These are phyloP conservation scores for Aurelia aurita DNA, from an alignment of 30 jellyfish, hydroid and myxozoan genomes.

Conservation along the genomic window DNA sequence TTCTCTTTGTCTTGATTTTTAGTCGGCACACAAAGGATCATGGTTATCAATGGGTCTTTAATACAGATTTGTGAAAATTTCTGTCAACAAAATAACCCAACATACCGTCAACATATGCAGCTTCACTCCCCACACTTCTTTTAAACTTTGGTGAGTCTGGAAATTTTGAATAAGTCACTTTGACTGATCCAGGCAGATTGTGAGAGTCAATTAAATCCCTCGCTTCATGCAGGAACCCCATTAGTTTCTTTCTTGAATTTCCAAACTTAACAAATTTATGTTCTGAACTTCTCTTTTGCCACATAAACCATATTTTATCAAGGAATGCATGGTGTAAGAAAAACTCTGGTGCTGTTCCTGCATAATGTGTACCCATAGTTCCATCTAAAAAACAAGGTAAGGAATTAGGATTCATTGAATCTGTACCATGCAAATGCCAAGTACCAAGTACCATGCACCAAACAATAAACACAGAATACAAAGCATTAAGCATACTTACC, in stretches of 20 bases:
- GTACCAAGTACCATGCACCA: too few species aligned
- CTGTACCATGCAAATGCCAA: too few species aligned
- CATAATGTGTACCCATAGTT: constrained; percentile 97
- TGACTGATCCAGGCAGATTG: constrained; percentile 82
- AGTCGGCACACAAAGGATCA: too few species aligned
- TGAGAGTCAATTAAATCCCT: constrained; percentile 71
- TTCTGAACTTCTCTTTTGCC: constrained; percentile 82
- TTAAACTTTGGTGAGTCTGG: constrained; percentile 38
- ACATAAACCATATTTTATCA: constrained; percentile 92
- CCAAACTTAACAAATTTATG: constrained; percentile 79
- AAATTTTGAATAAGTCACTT: constrained; percentile 75
- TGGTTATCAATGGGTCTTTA: too few species aligned
- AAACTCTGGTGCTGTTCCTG: constrained; percentile 95
- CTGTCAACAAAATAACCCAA: too few species aligned
- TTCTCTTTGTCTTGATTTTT: too few species aligned
- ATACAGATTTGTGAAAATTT: too few species aligned
- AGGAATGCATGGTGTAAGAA: constrained; percentile 87
- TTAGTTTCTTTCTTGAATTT: constrained; percentile 52
- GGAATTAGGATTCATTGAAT: background rate
- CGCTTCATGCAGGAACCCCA: constrained; percentile 81
- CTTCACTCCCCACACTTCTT: constrained; percentile 40
- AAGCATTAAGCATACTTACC: constrained; percentile 41
- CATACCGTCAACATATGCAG: constrained; percentile 67
- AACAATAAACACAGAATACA: too few species aligned
- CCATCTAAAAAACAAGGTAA: constrained; percentile 59